phyloP scores from a whole-genome alignment of 2,888 invertebrate species.

The Caenorhabditis doughertyi region DNA sequence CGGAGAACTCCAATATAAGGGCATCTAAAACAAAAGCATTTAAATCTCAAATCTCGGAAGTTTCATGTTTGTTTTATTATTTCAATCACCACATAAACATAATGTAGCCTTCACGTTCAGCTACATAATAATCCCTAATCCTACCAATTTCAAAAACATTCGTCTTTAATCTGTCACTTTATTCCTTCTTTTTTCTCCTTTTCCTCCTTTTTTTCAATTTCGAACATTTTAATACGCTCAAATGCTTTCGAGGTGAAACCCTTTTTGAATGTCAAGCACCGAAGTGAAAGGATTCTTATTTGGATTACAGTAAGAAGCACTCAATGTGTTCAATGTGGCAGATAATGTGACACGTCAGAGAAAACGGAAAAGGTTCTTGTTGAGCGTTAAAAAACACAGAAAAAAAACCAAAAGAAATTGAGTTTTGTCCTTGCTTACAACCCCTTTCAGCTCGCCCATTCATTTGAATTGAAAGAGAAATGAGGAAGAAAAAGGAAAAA shows the following conservation, averaged over 20 bases:
- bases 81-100: no score
- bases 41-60: no score
- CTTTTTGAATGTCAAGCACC: constrained; percentile 9
- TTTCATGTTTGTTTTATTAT: no score
- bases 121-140: background rate
- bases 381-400: background rate
- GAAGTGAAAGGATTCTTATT: constrained; percentile 23
- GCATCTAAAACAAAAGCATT: no score
- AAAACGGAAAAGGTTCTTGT: constrained; percentile 2
- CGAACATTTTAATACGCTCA: constrained; percentile 18
- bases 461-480: constrained; percentile 10
- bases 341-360: constrained; percentile 5
- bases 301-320: constrained; percentile 12
- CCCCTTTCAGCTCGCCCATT: background rate
- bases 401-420: constrained; percentile 25
- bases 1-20: no score
- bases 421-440: constrained; percentile 34
- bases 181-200: no score
- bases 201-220: background rate
- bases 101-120: constrained; percentile 6
- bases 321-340: constrained; percentile 34
- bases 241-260: constrained; percentile 15
- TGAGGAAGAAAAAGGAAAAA: constrained; percentile 4
- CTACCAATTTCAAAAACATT: background rate
- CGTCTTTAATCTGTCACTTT: background rate